Conservation (phyloP, 2,113 vertebrate species). For the Sorex fumeus region DNA sequence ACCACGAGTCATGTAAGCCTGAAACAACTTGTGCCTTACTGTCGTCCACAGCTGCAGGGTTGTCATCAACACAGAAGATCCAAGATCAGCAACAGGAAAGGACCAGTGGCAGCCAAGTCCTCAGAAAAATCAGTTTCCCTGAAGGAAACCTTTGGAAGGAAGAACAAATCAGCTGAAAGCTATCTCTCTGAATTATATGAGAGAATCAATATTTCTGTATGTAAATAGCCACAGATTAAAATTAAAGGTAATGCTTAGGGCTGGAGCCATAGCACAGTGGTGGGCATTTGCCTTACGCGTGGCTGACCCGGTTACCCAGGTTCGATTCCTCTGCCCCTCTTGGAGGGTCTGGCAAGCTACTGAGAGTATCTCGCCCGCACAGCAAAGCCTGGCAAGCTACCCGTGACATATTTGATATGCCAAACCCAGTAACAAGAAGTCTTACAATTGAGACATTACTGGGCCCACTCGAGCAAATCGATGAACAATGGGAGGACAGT, state of each 20-base stretch:
- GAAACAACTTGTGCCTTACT: neutral
- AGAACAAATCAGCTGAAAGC: slow-evolving; percentile 6
- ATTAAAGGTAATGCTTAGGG: slow-evolving; percentile 17
- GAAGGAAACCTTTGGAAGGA: slow-evolving; percentile 30
- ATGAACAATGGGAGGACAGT: no score
- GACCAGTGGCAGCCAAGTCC: neutral
- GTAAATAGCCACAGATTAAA: neutral
- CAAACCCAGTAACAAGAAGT: no score
- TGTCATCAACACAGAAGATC: neutral
- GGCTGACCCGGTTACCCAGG: no score
- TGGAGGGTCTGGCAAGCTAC: no score
- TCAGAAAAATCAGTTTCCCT: slow-evolving; percentile 16
- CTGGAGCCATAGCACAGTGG: no score
- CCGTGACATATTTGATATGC: no score
- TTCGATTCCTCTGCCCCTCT: no score
- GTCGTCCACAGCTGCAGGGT: neutral
- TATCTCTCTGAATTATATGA: neutral
- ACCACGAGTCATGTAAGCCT: neutral
- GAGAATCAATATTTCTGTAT: slow-evolving; percentile 1
- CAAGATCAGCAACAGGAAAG: neutral
- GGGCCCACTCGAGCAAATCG: no score
- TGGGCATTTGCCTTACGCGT: no score
- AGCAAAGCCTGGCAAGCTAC: no score
- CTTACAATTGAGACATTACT: no score
- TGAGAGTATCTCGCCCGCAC: no score